Percentiles rank a stretch among this genome's conserved stretches.
phyloP scores from a whole-genome alignment of 30 jellyfish, hydroid and myxozoan genomes.

The Catostylus mosaicus region DNA sequence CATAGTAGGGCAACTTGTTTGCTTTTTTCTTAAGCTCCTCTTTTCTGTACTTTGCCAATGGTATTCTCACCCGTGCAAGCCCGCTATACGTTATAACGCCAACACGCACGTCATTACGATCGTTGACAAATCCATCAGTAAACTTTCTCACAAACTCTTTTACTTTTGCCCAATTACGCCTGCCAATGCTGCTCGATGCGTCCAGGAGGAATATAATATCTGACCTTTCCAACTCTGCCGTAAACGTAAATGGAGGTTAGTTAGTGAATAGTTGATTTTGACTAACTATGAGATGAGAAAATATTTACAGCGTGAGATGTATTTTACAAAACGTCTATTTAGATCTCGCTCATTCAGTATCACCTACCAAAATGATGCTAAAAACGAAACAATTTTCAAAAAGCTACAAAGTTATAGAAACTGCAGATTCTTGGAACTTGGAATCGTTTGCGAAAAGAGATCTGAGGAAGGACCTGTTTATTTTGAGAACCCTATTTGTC shows the following conservation, averaged over 20 bases:
- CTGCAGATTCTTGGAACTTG: too few relatives aligned
- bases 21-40: neutral
- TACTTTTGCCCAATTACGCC: constrained; percentile 58
- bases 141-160: constrained; percentile 31
- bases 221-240: constrained; percentile 14
- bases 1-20: constrained; percentile 26
- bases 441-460: too few relatives aligned
- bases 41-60: constrained; percentile 20
- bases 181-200: constrained; percentile 75
- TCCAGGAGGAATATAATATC: constrained; percentile 62
- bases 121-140: constrained; percentile 27
- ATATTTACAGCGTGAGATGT: neutral
- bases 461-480: too few relatives aligned
- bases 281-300: neutral
- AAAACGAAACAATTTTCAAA: neutral
- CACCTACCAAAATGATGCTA: neutral
- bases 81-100: constrained; percentile 59
- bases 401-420: too few relatives aligned
- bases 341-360: neutral
- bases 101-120: constrained; percentile 36
- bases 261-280: neutral
- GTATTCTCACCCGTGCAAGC: constrained; percentile 39
- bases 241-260: neutral
- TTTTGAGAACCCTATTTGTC: too few relatives aligned
- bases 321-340: neutral